Conservation (phyloP, 2,888 invertebrate species). For the Cataglyphis altisquamis region DNA sequence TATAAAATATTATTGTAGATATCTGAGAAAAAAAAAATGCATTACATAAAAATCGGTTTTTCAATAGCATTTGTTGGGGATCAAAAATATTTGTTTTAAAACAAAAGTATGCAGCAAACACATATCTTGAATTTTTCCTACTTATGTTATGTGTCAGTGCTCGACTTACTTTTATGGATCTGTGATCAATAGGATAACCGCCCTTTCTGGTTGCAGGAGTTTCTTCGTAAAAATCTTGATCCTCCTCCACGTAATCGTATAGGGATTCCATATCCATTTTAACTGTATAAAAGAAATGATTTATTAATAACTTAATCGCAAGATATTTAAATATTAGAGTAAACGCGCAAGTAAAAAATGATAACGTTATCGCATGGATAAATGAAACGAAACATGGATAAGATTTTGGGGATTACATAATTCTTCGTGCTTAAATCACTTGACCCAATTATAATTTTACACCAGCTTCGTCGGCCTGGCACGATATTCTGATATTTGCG, state of each 20-base stretch:
- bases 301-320: conserved; percentile 26
- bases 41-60: not conserved
- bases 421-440: conserved; percentile 26
- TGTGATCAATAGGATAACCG: conserved; percentile 84
- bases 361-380: not conserved
- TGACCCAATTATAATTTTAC: conserved; percentile 54
- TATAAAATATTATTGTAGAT: not conserved
- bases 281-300: conserved; percentile 74
- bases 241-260: conserved; percentile 90
- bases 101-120: not conserved
- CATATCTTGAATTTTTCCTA: not conserved
- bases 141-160: not conserved
- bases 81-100: not conserved
- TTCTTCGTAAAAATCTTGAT: conserved; percentile 91
- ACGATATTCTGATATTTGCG: conserved; percentile 47
- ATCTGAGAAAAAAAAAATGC: not conserved
- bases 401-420: conserved; percentile 19
- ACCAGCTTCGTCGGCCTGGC: conserved; percentile 39
- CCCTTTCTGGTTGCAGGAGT: conserved; percentile 86
- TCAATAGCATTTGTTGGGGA: not conserved
- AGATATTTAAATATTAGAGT: not conserved
- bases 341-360: not conserved
- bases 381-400: conserved; percentile 2
- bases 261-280: conserved; percentile 86
- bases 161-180: conserved; percentile 82